Conservation (phyloP, 2,797 vertebrate genomes). For the Poeciliopsis paucimaculata region DNA sequence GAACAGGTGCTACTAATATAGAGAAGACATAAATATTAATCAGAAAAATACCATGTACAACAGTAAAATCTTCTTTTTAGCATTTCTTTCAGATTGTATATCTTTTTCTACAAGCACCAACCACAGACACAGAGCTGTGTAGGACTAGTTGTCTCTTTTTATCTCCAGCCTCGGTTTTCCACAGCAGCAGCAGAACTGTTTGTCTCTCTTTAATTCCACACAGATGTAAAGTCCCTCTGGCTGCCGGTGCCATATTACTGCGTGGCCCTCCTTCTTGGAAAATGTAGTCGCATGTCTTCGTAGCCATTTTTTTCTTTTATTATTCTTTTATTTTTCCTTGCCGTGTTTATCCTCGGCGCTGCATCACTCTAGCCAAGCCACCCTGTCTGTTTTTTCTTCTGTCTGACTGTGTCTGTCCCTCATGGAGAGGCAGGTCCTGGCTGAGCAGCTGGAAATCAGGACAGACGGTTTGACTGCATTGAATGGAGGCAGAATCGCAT, state of each 20-base stretch:
- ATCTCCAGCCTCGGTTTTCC: conserved; percentile 18
- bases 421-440: conserved; percentile 61
- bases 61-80: background rate
- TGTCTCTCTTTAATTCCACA: conserved; percentile 55
- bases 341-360: conserved; percentile 49
- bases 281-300: conserved; percentile 65
- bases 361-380: conserved; percentile 43
- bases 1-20: background rate
- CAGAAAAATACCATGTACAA: background rate
- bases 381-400: conserved; percentile 25
- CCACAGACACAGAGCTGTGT: background rate
- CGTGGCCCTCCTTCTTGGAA: conserved; percentile 59
- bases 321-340: conserved; percentile 41
- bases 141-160: conserved; percentile 2
- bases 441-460: conserved; percentile 78
- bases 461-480: conserved; percentile 21
- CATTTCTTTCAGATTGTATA: background rate
- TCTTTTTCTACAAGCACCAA: background rate
- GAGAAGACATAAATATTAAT: background rate
- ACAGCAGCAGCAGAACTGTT: conserved; percentile 29
- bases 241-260: conserved; percentile 26
- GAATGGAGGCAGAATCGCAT: background rate
- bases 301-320: conserved; percentile 36
- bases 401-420: conserved; percentile 36
- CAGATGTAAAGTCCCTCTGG: conserved; percentile 56